phyloP scores from a whole-genome alignment of 2,888 invertebrate genomes.

The Rotaria socialis region DNA sequence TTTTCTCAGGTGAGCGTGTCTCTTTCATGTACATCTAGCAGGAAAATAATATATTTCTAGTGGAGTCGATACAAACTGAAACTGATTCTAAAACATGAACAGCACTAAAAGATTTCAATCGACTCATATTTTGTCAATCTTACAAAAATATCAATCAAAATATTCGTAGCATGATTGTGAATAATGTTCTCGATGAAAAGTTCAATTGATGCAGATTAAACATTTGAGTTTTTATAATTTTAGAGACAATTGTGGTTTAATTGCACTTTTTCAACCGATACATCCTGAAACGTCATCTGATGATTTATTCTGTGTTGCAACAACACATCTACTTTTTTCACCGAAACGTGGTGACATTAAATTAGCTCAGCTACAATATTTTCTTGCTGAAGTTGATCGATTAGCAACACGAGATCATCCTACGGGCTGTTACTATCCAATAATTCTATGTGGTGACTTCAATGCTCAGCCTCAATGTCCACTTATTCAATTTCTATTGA shows the following conservation, averaged over 20 bases:
- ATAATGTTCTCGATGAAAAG: too few relatives aligned
- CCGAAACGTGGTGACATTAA: slow-evolving; percentile 80
- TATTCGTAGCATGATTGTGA: too few relatives aligned
- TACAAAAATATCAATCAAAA: too few relatives aligned
- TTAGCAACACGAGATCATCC: slow-evolving; percentile 60
- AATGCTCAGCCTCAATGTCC: slow-evolving; percentile 66
- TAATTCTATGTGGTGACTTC: slow-evolving; percentile 85
- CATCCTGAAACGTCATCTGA: slow-evolving; percentile 22
- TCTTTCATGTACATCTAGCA: too few relatives aligned
- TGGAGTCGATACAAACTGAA: too few relatives aligned
- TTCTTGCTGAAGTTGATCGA: slow-evolving; percentile 78
- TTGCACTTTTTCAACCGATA: slow-evolving; percentile 67
- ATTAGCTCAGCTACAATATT: slow-evolving; percentile 76
- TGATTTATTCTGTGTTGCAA: slow-evolving; percentile 70
- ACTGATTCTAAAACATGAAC: too few relatives aligned
- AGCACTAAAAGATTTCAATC: too few relatives aligned
- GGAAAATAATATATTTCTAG: too few relatives aligned
- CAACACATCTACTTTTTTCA: slow-evolving; percentile 90
- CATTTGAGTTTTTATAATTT: not conserved
- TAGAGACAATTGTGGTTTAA: slow-evolving; percentile 75
- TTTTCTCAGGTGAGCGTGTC: too few relatives aligned
- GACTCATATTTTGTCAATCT: too few relatives aligned
- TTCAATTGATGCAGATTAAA: too few relatives aligned
- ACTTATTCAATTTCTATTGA: not conserved
- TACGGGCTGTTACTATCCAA: slow-evolving; percentile 66